Conservation (phyloP, 1,140 invertebrate genomes). For the Pogonomyrmex californicus region DNA sequence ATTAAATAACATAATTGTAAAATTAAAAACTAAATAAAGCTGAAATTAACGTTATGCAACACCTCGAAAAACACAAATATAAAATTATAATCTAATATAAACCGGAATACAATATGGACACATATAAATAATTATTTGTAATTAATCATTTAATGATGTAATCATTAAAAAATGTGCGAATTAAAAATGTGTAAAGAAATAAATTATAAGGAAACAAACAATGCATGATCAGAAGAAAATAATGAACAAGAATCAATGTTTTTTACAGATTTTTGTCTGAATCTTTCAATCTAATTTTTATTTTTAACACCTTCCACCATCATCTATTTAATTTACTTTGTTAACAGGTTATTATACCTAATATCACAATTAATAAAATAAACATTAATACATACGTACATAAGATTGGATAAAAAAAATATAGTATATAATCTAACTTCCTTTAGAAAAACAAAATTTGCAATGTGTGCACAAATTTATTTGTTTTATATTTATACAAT, state of each 20-base stretch:
- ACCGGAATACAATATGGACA: background rate
- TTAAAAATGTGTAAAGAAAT: slow-evolving; percentile 4
- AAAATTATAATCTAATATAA: background rate
- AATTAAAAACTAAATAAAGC: background rate
- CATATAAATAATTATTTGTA: no score
- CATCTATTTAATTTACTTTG: background rate
- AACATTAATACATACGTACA: background rate
- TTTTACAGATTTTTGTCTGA: slow-evolving; percentile 25
- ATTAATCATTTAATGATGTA: background rate
- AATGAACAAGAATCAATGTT: slow-evolving; percentile 21
- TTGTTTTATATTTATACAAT: background rate
- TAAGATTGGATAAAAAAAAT: background rate
- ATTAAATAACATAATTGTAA: slow-evolving; percentile 4
- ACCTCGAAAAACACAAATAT: background rate
- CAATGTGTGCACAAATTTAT: background rate
- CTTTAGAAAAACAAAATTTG: background rate
- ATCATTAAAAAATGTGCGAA: background rate
- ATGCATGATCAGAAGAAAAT: slow-evolving; percentile 25
- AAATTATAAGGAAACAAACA: background rate
- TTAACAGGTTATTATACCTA: background rate
- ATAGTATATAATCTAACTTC: background rate
- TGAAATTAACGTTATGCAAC: background rate
- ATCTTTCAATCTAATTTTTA: slow-evolving; percentile 2
- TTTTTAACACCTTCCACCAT: background rate
- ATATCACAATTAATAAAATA: background rate